Conservation (phyloP, 2,113 vertebrate species). For the Cololabis saira region DNA sequence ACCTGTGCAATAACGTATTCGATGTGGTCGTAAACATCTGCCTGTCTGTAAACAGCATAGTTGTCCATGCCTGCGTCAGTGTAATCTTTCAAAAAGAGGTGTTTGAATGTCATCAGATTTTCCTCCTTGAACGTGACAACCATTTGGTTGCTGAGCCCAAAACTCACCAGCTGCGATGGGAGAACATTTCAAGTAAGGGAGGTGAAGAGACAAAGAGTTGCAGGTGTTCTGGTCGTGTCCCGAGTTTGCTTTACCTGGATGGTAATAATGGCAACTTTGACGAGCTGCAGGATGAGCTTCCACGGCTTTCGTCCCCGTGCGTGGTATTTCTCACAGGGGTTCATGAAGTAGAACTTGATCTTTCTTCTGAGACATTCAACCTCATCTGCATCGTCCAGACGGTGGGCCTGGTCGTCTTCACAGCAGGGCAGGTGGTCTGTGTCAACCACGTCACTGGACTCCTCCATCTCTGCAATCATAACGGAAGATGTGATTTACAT, state of each 20-base stretch:
- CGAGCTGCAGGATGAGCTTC: conserved; percentile 90
- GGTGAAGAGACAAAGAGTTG: background rate
- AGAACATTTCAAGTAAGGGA: background rate
- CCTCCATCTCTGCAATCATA: conserved; percentile 66
- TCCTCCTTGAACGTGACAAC: conserved; percentile 94
- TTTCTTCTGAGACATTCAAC: conserved; percentile 87
- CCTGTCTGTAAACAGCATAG: conserved; percentile 88
- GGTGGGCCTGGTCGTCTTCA: conserved; percentile 33
- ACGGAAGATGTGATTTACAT: background rate
- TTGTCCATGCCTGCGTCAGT: conserved; percentile 80
- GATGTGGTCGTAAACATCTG: conserved; percentile 88
- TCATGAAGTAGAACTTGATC: conserved; percentile 95
- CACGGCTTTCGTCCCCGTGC: conserved; percentile 92
- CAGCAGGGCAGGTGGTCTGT: conserved; percentile 5
- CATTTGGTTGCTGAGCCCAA: conserved; percentile 95
- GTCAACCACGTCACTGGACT: conserved; percentile 42
- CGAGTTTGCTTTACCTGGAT: conserved; percentile 81
- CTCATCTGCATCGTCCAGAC: conserved; percentile 62
- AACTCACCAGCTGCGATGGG: conserved; percentile 87
- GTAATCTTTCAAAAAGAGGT: conserved; percentile 91
- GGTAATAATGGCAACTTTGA: conserved; percentile 92
- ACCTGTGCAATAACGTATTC: conserved; percentile 87
- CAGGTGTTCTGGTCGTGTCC: background rate
- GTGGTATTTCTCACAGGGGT: conserved; percentile 93
- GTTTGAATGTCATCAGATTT: conserved; percentile 90